Conservation (phyloP, 2,797 vertebrate genomes). For the Siniperca obscura region DNA sequence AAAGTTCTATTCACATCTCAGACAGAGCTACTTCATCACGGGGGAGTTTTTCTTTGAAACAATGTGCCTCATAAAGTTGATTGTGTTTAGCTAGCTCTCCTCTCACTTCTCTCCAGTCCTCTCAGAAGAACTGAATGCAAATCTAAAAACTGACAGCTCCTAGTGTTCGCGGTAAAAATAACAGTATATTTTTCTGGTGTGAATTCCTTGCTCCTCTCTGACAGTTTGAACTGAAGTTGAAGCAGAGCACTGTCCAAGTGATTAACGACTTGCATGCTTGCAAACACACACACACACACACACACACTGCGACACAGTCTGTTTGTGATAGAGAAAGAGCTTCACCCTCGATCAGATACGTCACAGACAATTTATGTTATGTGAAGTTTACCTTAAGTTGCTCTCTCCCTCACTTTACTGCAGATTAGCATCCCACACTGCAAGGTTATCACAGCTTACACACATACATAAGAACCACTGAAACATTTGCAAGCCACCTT, state of each 20-base stretch:
- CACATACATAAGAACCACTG: not conserved
- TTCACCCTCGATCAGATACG: conserved; percentile 52
- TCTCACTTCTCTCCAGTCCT: conserved; percentile 21
- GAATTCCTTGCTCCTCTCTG: conserved; percentile 56
- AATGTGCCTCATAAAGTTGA: conserved; percentile 39
- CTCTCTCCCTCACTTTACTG: not conserved
- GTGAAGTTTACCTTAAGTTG: conserved; percentile 58
- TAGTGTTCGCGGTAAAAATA: conserved; percentile 45
- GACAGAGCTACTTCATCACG: conserved; percentile 61
- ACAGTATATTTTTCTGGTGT: conserved; percentile 27
- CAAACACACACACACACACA: conserved; percentile 13
- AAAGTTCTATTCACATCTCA: conserved; percentile 45
- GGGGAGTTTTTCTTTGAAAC: conserved; percentile 44
- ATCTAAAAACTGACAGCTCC: conserved; percentile 42
- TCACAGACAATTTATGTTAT: conserved; percentile 43
- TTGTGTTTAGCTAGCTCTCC: conserved; percentile 31
- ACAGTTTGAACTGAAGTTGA: conserved; percentile 59
- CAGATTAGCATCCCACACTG: conserved; percentile 36
- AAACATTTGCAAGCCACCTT: conserved; percentile 26
- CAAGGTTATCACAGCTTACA: conserved; percentile 38
- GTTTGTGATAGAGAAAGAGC: conserved; percentile 32
- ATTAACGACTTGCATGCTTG: conserved; percentile 65
- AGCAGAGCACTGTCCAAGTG: conserved; percentile 65
- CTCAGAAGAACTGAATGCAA: conserved; percentile 42
- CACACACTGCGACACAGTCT: conserved; percentile 12